A percentile compares a stretch with the other conserved stretches of the same genome.
phyloP scores from a whole-genome alignment of 1,140 invertebrate genomes.

The Camponotus vicinus region DNA sequence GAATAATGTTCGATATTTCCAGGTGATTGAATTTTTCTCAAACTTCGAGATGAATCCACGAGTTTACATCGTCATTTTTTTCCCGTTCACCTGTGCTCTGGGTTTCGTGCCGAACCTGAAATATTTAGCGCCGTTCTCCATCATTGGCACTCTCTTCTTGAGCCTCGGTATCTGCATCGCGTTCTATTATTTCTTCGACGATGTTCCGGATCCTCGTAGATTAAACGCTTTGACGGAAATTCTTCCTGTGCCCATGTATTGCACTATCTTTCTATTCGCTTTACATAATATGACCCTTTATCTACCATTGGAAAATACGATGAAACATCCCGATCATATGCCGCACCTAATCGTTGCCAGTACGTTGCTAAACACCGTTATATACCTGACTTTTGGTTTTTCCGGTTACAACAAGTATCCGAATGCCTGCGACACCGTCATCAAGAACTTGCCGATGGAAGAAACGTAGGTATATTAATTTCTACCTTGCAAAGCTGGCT shows the following conservation, averaged over 20 bases:
- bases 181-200: constrained; percentile 84
- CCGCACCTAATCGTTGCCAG: constrained; percentile 83
- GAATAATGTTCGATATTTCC: constrained; percentile 3
- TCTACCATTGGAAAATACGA: constrained; percentile 87
- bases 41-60: constrained; percentile 52
- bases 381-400: constrained; percentile 87
- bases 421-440: constrained; percentile 83
- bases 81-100: constrained; percentile 82
- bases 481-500: neutral
- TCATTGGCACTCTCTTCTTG: constrained; percentile 86
- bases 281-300: constrained; percentile 87
- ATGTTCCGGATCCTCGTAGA: constrained; percentile 76
- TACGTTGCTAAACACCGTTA: constrained; percentile 84
- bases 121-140: constrained; percentile 87
- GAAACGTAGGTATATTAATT: constrained; percentile 76
- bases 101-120: constrained; percentile 87
- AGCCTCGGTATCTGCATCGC: constrained; percentile 82
- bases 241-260: constrained; percentile 79
- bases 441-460: constrained; percentile 83
- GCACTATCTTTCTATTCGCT: constrained; percentile 87
- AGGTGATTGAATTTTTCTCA: constrained; percentile 77
- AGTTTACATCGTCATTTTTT: constrained; percentile 77
- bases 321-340: constrained; percentile 85
- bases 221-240: constrained; percentile 62
- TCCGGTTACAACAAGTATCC: constrained; percentile 88